phyloP scores from a whole-genome alignment of 2,113 vertebrate species.

The Calyptommatus sinebrachiatus region DNA sequence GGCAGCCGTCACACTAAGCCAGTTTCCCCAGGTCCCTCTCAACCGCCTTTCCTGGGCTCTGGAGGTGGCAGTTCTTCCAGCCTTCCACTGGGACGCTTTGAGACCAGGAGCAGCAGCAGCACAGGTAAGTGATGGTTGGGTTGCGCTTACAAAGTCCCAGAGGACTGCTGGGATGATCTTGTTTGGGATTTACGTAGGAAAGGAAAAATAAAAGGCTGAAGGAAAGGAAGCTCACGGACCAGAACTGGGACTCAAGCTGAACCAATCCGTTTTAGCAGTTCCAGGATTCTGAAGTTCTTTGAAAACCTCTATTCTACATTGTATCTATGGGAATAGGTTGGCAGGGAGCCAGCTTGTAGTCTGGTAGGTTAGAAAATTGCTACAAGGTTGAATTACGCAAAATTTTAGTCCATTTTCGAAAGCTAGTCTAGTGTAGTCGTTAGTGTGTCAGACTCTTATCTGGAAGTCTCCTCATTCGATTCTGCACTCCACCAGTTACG shows the following conservation, averaged over 20 bases:
- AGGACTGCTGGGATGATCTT: neutral
- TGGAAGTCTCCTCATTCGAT: too few relatives aligned
- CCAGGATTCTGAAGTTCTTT: neutral
- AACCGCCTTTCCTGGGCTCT: constrained; percentile 30
- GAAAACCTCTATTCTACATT: too few relatives aligned
- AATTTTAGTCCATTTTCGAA: too few relatives aligned
- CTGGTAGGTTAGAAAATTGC: too few relatives aligned
- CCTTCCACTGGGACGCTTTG: constrained; percentile 33
- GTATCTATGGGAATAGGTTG: too few relatives aligned
- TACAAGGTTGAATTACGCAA: too few relatives aligned
- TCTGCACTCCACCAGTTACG: too few relatives aligned
- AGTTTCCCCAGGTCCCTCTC: constrained; percentile 39
- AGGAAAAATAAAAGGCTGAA: too few relatives aligned
- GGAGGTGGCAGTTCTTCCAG: constrained; percentile 33
- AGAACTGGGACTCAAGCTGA: neutral
- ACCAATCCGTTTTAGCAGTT: neutral
- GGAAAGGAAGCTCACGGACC: neutral
- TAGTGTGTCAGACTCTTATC: too few relatives aligned
- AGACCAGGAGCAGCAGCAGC: neutral
- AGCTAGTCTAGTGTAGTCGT: too few relatives aligned
- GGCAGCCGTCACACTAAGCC: constrained; percentile 56
- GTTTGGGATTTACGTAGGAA: neutral
- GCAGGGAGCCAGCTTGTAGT: too few relatives aligned
- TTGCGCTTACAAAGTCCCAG: neutral
- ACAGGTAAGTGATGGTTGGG: neutral